These are phyloP conservation scores for Andrena minutula DNA, from an alignment of 2,888 invertebrate genomes.

Conservation along the genomic window DNA sequence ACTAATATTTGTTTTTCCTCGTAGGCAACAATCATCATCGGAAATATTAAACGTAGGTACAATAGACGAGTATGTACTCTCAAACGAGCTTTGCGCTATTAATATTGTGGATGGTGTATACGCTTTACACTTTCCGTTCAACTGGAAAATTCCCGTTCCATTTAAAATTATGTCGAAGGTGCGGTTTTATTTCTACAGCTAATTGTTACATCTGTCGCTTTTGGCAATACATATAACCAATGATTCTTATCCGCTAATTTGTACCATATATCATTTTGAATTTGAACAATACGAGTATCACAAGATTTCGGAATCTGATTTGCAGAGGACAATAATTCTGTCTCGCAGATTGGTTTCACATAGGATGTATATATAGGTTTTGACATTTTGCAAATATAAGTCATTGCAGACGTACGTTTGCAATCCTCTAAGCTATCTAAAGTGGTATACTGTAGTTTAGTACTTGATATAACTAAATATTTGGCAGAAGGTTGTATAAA, in stretches of 20 bases:
- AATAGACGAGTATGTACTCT: too few relatives aligned
- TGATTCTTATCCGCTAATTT: constrained; percentile 14
- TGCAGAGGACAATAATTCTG: constrained; percentile 27
- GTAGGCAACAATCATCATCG: too few relatives aligned
- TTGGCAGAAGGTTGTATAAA: constrained; percentile 12
- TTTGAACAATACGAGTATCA: constrained; percentile 2
- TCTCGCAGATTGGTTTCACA: constrained; percentile 35
- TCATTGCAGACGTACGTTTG: constrained; percentile 27
- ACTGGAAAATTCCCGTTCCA: too few relatives aligned
- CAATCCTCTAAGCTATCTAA: neutral
- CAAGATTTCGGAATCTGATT: constrained; percentile 29
- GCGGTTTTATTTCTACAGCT: too few relatives aligned
- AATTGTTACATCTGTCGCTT: neutral
- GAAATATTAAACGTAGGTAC: too few relatives aligned
- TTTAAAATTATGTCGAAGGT: too few relatives aligned
- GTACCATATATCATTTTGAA: constrained; percentile 18
- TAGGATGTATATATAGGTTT: constrained; percentile 34
- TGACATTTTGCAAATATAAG: constrained; percentile 22
- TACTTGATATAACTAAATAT: constrained; percentile 2
- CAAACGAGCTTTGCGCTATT: too few relatives aligned
- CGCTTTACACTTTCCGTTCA: too few relatives aligned
- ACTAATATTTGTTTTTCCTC: too few relatives aligned
- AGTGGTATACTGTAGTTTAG: constrained; percentile 20
- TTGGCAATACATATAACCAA: neutral
- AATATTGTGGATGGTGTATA: too few relatives aligned